A percentile compares a stretch with the other conserved stretches of the same genome.
Conservation (phyloP, 2,113 vertebrate species). For the Gambusia holbrooki region DNA sequence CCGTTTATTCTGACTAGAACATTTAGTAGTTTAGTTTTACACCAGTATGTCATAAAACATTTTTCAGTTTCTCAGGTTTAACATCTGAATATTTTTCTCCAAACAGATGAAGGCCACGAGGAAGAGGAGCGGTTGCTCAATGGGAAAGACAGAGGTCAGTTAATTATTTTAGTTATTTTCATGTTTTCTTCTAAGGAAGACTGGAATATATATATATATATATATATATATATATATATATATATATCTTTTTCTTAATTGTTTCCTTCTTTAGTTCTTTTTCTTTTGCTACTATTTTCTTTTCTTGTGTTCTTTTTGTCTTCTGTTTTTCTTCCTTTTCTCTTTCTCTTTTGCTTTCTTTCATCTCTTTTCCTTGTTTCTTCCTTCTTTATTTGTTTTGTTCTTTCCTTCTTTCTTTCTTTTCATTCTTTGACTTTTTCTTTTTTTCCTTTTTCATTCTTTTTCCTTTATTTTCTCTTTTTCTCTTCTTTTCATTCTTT, state of each 20-base stretch:
- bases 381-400: too few relatives aligned
- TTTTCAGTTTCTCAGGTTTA: not conserved
- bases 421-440: too few relatives aligned
- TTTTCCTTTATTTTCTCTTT: too few relatives aligned
- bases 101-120: conserved; percentile 85
- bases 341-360: too few relatives aligned
- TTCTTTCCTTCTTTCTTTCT: not conserved
- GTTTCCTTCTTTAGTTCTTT: not conserved
- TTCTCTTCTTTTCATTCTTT: too few relatives aligned
- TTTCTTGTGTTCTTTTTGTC: not conserved
- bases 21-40: not conserved
- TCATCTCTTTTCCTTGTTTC: too few relatives aligned
- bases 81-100: not conserved
- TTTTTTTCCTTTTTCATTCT: too few relatives aligned
- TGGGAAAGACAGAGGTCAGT: conserved; percentile 89
- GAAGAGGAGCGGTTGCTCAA: conserved; percentile 89
- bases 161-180: not conserved
- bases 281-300: too few relatives aligned
- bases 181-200: not conserved
- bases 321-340: too few relatives aligned
- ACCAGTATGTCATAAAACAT: not conserved
- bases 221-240: fast-evolving
- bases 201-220: not conserved
- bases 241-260: not conserved
- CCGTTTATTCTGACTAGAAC: not conserved